phyloP scores from a whole-genome alignment of 1,140 invertebrate species.

The Delia radicum region DNA sequence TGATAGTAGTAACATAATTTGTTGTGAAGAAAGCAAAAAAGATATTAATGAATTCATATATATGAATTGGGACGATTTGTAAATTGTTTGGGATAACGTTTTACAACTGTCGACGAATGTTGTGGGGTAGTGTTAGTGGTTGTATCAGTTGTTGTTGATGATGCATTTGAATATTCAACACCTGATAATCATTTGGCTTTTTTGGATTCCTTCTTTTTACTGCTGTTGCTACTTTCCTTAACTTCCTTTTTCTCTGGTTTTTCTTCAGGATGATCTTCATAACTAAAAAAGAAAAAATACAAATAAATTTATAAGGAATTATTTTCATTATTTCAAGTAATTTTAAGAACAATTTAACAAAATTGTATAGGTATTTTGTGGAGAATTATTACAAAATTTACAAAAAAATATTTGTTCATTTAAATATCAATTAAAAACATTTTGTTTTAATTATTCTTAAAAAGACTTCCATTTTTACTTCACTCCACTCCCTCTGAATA shows the following conservation, averaged over 20 bases:
- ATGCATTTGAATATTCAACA: neutral
- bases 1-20: neutral
- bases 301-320: slow-evolving; percentile 50
- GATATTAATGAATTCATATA: neutral
- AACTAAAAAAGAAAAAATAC: slow-evolving; percentile 62
- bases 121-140: neutral
- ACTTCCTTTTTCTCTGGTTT: slow-evolving; percentile 55
- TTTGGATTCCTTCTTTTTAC: slow-evolving; percentile 52
- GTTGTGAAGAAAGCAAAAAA: neutral
- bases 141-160: neutral
- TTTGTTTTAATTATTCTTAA: too few species aligned
- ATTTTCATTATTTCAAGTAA: neutral
- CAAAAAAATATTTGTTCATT: too few species aligned
- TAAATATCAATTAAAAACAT: too few species aligned
- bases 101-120: slow-evolving; percentile 2
- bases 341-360: too few species aligned
- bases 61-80: slow-evolving; percentile 9
- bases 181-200: slow-evolving; percentile 44
- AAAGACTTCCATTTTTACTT: too few species aligned
- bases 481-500: slow-evolving; percentile 38
- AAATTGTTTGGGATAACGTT: slow-evolving; percentile 21
- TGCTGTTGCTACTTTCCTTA: slow-evolving; percentile 44
- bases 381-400: too few species aligned
- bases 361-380: too few species aligned
- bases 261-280: slow-evolving; percentile 66